Base-by-base conservation (phyloP, 2,888 invertebrate genomes). In the Orchesella flavescens region DNA sequence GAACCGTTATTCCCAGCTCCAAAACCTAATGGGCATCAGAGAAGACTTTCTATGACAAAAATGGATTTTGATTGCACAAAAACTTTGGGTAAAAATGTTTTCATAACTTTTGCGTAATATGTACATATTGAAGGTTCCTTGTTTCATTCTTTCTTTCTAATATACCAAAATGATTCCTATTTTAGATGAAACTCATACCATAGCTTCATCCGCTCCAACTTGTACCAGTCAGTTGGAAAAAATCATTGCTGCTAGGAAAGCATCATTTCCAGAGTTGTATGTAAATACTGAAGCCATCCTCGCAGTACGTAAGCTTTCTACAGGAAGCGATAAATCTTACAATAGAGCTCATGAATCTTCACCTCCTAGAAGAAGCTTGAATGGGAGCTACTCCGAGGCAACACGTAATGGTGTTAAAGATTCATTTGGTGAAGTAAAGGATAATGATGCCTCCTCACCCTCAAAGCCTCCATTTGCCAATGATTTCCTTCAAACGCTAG, bases 401-500 rank as follows among this genome's bases (percentile, higher is more conserved):
- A 4, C 34, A 2, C 34, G 34, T 34, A 34, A 34, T 34, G 7
- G 7, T 34, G 7, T 7, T 34, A 34, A 34, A 34, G 34, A 34
- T 34, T 2, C 34, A 4, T 34, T 7, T 34, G 34, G 34, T 34
- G 34, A 34, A 34, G 3, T 7, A 34, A 34, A 34, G 34, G 7
- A 34, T 7, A 34, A 34, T 4, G 34, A 34, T 7, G 34, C 3
- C 15, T 53, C 53, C 2, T 2, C 53, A 1, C 9, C 53, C 10
- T 55, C 13, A 4, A 71, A 55, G 34, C 23, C 71, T 7, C 13
- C 61, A 59, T 73, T 73, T n/a, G 21, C 73, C n/a, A 76, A 71
- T 24, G 82, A 82, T 5, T 82, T 82, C 65, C 57, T 82, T 1
- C 82, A 82, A 71, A 76, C 82, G 0, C 23, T 82, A 0, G 82